Evolutionary conservation across 2,113 vertebrate genomes (phyloP).

Genomic region (Apodemus speciosus): DNA sequence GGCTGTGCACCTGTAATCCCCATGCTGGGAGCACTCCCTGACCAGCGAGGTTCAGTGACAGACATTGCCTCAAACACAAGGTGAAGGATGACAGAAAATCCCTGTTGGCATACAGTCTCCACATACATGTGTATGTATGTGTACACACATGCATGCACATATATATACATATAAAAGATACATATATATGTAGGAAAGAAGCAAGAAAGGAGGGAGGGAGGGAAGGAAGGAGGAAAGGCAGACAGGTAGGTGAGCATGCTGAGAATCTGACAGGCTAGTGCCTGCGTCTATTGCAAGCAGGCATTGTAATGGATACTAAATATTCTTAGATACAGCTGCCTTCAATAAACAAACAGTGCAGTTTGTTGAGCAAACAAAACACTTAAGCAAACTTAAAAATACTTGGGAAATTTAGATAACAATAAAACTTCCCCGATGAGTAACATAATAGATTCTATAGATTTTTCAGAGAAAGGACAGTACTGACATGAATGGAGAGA

Average conservation of each 20-base stretch:
- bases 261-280: not conserved
- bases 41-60: not conserved
- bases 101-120: not conserved
- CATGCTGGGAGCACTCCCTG: not conserved
- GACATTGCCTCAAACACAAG: not conserved
- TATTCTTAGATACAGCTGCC: not conserved
- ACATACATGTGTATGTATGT: not conserved
- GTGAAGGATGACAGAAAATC: not conserved
- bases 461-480: not conserved
- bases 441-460: not conserved
- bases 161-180: not conserved
- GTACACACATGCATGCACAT: too few species aligned
- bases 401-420: not conserved
- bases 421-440: not conserved
- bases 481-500: not conserved
- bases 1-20: too few species aligned
- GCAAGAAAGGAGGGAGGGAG: not conserved
- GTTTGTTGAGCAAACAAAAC: not conserved
- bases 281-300: not conserved
- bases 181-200: not conserved
- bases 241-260: not conserved
- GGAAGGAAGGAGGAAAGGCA: not conserved
- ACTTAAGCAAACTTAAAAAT: not conserved
- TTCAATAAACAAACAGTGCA: not conserved
- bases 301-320: slow-evolving; percentile 1